phyloP scores from a whole-genome alignment of 1,140 invertebrate genomes.

The Papilio dardanus region DNA sequence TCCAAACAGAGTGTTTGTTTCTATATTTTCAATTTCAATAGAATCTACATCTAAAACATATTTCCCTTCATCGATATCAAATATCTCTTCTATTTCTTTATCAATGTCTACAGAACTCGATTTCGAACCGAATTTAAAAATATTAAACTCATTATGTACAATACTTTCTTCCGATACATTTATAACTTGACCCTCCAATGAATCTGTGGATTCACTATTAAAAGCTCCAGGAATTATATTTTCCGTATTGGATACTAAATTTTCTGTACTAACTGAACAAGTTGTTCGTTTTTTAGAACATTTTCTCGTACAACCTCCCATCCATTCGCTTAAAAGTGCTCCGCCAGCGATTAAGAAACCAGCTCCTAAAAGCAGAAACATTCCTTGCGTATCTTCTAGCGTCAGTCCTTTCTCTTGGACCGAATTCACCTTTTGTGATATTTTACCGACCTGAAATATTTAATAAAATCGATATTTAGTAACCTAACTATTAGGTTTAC shows the following conservation, averaged over 20 bases:
- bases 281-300: slow-evolving; percentile 65
- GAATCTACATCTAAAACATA: slow-evolving; percentile 40
- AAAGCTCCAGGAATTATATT: slow-evolving; percentile 38
- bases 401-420: slow-evolving; percentile 87
- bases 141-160: slow-evolving; percentile 59
- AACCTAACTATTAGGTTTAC: neutral
- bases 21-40: slow-evolving; percentile 42
- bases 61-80: slow-evolving; percentile 56
- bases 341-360: slow-evolving; percentile 85
- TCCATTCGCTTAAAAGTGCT: slow-evolving; percentile 84
- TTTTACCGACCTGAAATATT: slow-evolving; percentile 53
- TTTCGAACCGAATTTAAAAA: slow-evolving; percentile 55
- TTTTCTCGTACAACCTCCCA: slow-evolving; percentile 85
- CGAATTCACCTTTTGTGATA: slow-evolving; percentile 63
- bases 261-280: slow-evolving; percentile 46
- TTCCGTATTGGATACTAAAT: slow-evolving; percentile 45
- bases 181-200: slow-evolving; percentile 63
- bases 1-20: slow-evolving; percentile 59
- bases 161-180: slow-evolving; percentile 63
- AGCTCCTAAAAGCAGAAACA: slow-evolving; percentile 88
- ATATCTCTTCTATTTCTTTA: slow-evolving; percentile 72
- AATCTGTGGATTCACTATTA: slow-evolving; percentile 59
- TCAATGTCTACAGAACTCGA: slow-evolving; percentile 75
- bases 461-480: neutral
- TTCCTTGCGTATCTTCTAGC: slow-evolving; percentile 89